Base-by-base conservation (phyloP, 2,797 vertebrate genomes). In the Epinephelus malabaricus region DNA sequence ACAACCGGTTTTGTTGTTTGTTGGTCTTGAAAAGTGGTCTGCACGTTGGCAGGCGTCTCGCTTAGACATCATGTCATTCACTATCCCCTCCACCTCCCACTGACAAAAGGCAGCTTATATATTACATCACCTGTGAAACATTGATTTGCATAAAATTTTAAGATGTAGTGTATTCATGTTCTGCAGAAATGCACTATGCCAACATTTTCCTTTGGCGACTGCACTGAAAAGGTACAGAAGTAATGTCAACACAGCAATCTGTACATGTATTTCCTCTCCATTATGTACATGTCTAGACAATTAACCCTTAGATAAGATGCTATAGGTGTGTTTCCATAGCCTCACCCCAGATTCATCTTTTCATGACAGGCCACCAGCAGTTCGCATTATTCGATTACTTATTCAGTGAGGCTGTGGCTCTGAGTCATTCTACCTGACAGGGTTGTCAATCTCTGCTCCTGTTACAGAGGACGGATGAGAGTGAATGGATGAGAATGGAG, bases 371-470 rank as follows among this genome's bases (percentile, higher is more conserved):
- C 78, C 51, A 81, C 90, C 69, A 85, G 59, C 63, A 12, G 53
- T 60, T 79, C 63, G 82, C 76, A 86, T 90, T 76, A 72, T 78
- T 81, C 83, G 81, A 81, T 87, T 61, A 76, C 78, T 84, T 81
- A 78, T 79, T 81, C 55, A 72, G 75, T 61, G 51, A 75, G 62
- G 73, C 56, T 47, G 78, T 38, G 65, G 78, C 81, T 82, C 65
- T 75, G 77, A 84, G 81, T 82, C 68, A 84, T 71, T 84, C 65
- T 70, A 73, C 66, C 83, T 85, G 86, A 91, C 82, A 86, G 69
- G 62, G 55, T 30, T 83, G 79, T 88, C 72, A 78, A 71, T 90
- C 74, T 84, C 81, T 38, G 61, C 71, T 61, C 5, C 12, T 74
- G 50, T 86, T 84, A 78, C 56, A 56, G 55, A 75, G 46, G 45